phyloP scores from a whole-genome alignment of 2,113 vertebrate genomes.

The Austrofundulus limnaeus region DNA sequence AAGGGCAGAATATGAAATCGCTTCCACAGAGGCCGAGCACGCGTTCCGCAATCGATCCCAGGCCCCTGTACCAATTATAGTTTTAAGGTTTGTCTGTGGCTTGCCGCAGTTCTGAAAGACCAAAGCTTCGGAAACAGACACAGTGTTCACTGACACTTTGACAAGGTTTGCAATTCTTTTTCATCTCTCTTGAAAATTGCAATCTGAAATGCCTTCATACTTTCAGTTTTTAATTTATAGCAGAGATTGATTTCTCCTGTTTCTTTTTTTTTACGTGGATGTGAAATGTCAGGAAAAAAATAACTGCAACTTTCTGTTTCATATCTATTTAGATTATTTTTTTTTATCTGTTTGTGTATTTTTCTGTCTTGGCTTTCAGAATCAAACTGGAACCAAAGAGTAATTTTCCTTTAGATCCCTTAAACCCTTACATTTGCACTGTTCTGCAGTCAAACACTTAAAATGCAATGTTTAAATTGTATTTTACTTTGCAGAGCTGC shows the following conservation, averaged over 20 bases:
- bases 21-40: constrained; percentile 45
- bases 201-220: constrained; percentile 44
- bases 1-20: constrained; percentile 70
- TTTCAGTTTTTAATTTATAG: constrained; percentile 50
- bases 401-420: not conserved
- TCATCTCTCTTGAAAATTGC: constrained; percentile 50
- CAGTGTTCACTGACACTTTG: constrained; percentile 63
- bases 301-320: constrained; percentile 8
- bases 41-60: constrained; percentile 51
- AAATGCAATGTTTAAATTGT: too few species aligned
- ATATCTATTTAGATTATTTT: constrained; percentile 5
- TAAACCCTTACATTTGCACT: too few species aligned
- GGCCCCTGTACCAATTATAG: constrained; percentile 69
- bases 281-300: constrained; percentile 35
- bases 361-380: not conserved
- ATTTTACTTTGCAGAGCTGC: not conserved
- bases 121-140: constrained; percentile 61
- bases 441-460: too few species aligned
- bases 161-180: constrained; percentile 59
- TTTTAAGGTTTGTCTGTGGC: constrained; percentile 62
- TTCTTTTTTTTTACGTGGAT: not conserved
- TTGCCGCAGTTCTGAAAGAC: constrained; percentile 59
- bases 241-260: constrained; percentile 49
- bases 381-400: not conserved
- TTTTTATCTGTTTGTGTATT: not conserved